Conservation (phyloP, 2,113 vertebrate genomes). For the Muntiacus reevesi region DNA sequence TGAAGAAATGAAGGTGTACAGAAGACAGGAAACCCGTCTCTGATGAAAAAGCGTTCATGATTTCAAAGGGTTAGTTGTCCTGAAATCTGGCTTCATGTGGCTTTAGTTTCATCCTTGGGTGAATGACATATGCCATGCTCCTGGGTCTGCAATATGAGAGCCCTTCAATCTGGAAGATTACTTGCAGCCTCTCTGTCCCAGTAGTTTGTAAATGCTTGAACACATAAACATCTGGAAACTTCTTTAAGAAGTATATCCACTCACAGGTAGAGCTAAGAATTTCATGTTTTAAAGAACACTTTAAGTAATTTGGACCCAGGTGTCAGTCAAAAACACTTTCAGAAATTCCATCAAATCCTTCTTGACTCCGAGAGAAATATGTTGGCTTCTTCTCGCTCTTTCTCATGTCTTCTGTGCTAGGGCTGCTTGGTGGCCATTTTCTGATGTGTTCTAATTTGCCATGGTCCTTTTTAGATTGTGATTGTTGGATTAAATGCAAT, state of each 20-base stretch:
- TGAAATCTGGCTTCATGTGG: not conserved
- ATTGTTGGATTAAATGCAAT: not conserved
- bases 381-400: not conserved
- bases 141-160: not conserved
- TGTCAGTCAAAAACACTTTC: not conserved
- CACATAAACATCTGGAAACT: not conserved
- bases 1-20: not conserved
- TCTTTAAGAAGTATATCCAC: not conserved
- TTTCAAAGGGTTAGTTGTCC: not conserved
- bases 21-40: not conserved
- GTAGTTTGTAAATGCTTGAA: not conserved
- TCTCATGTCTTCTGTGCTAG: not conserved
- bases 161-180: not conserved
- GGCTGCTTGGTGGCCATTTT: not conserved
- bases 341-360: not conserved
- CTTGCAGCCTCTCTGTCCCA: not conserved
- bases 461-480: not conserved
- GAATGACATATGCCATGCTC: not conserved
- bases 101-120: not conserved
- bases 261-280: not conserved
- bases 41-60: not conserved
- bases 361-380: not conserved
- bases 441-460: not conserved
- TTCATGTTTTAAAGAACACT: not conserved
- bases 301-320: not conserved